These are phyloP conservation scores for Rutpela maculata DNA, from an alignment of 2,888 invertebrate species.

Conservation along the genomic window DNA sequence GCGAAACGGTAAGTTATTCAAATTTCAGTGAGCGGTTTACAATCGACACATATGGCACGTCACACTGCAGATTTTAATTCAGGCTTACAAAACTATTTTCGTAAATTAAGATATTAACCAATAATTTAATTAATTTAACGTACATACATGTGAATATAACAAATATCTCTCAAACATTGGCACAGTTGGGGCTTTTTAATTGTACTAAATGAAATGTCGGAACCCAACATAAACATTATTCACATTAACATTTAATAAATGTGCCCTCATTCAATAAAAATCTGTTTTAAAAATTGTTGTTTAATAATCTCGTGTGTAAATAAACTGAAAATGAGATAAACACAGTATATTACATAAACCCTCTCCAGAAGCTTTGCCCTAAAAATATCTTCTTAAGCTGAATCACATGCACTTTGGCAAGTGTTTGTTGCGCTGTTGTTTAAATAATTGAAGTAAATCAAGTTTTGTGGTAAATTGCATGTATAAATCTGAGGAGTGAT, in stretches of 20 bases:
- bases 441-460: conserved; percentile 24
- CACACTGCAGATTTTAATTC: too few relatives aligned
- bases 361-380: not conserved
- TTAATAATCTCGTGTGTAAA: conserved; percentile 11
- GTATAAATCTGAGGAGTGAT: conserved; percentile 27
- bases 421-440: conserved; percentile 12
- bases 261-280: conserved; percentile 7
- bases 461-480: conserved; percentile 27
- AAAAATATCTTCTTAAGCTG: not conserved
- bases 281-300: conserved; percentile 13
- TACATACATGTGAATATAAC: too few relatives aligned
- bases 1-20: too few relatives aligned
- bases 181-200: not conserved
- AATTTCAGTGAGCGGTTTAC: too few relatives aligned
- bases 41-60: too few relatives aligned
- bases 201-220: not conserved
- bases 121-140: too few relatives aligned
- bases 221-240: not conserved
- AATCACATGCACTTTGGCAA: conserved; percentile 28
- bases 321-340: conserved; percentile 3
- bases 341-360: not conserved
- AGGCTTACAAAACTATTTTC: too few relatives aligned
- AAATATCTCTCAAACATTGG: not conserved
- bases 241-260: not conserved
- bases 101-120: too few relatives aligned